Base-by-base conservation (phyloP, 1,140 invertebrate genomes). In the Drosophila grimshawi region DNA sequence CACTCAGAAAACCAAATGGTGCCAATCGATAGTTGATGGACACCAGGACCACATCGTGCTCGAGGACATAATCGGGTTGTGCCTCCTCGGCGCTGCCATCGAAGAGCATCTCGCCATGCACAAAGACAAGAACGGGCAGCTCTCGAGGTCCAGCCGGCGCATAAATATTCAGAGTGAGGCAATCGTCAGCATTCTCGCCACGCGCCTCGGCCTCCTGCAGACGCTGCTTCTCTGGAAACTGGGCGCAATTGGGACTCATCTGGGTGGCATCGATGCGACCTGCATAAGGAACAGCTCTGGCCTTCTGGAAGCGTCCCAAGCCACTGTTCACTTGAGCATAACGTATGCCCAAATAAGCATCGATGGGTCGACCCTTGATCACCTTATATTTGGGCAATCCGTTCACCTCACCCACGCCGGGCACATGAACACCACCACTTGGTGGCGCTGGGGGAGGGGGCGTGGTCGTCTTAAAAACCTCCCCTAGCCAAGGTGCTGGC, bases 11-110 rank as follows among this genome's bases (percentile, higher is more conserved):
- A 89, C 94, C 94, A 48, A 94, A 93, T 0, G 93, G 93, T n/a
- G 94, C 94, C 70, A 96, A 94, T 91, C 97, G 95, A 85, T 97
- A 98, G 91, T 98, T 97, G 0, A 96, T 93, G 0, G 96, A 95
- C 2, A 98, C 96, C 0, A 97, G 93, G 3, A 98, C 91, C 0
- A 97, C 93, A 72, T 97, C 95, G 56, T 95, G 93, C 59, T 97
- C 96, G 4, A 97, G 93, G 1, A 98, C 91, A 76, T 95, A 95
- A 73, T 97, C 95, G 0, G 96, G 95, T 5, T 95, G 95, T 66
- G 95, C 96, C 2, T 94, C 94, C 61, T 94, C 94, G 0, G 94
- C 68, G 6, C 86, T 76, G 6, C 92, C 92, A 45, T 92, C 89
- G 55, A 90, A 91, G 4, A 92, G 63, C 86, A 92, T 91, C 66